These are phyloP conservation scores for Thymallus thymallus DNA, from an alignment of 2,113 vertebrate genomes.

Conservation along the genomic window DNA sequence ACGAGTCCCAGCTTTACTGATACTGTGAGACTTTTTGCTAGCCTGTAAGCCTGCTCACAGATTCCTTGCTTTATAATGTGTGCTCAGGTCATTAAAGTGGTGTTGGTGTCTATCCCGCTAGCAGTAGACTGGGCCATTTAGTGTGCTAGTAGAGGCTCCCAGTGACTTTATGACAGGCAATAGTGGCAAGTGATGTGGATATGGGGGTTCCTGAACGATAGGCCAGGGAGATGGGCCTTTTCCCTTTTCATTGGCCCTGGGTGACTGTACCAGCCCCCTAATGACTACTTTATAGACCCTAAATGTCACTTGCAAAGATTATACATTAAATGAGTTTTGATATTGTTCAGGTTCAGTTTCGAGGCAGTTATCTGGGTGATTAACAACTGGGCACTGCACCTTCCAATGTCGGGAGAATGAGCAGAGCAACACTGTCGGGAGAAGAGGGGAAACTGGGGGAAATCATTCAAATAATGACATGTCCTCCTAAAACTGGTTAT, in stretches of 20 bases:
- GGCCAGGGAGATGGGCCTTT: slow-evolving; percentile 47
- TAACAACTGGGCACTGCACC: too few relatives aligned
- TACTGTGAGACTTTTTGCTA: not conserved
- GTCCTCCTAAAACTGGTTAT: too few relatives aligned
- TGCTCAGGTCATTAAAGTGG: slow-evolving; percentile 80
- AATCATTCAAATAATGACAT: too few relatives aligned
- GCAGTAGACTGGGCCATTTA: slow-evolving; percentile 68
- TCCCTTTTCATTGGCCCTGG: slow-evolving; percentile 58
- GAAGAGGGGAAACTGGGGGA: too few relatives aligned
- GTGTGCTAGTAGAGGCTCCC: slow-evolving; percentile 64
- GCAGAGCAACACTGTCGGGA: too few relatives aligned
- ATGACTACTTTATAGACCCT: slow-evolving; percentile 47
- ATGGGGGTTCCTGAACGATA: slow-evolving; percentile 34
- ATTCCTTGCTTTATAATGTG: slow-evolving; percentile 78
- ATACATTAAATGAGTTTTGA: not conserved
- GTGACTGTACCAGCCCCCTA: slow-evolving; percentile 36
- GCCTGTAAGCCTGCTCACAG: not conserved
- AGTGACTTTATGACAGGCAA: slow-evolving; percentile 84
- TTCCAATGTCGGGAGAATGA: too few relatives aligned
- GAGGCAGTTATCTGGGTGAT: too few relatives aligned
- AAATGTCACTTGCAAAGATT: slow-evolving; percentile 38
- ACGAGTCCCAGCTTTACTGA: too few relatives aligned
- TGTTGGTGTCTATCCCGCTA: slow-evolving; percentile 82
- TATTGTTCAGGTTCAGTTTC: too few relatives aligned
- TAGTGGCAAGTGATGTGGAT: slow-evolving; percentile 75